Percentiles rank a stretch among this genome's conserved stretches.
phyloP scores from a whole-genome alignment of 1,140 invertebrate genomes.

The Megathymus violae region DNA sequence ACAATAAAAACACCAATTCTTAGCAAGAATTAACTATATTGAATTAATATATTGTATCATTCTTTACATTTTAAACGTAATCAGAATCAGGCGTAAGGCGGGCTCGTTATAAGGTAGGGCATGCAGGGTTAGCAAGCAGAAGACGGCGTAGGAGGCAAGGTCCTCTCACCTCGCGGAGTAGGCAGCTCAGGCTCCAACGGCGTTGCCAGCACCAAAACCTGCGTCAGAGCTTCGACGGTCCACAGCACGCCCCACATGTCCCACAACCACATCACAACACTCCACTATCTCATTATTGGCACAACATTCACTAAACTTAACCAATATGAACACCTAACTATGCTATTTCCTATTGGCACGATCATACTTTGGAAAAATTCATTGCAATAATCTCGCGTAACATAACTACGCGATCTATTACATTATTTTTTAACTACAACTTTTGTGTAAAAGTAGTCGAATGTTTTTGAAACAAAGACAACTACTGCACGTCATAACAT shows the following conservation, averaged over 20 bases:
- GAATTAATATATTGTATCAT: not conserved
- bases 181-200: slow-evolving; percentile 69
- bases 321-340: slow-evolving; percentile 79
- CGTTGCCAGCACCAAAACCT: slow-evolving; percentile 60
- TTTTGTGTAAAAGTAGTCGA: slow-evolving; percentile 57
- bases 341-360: slow-evolving; percentile 78
- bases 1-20: slow-evolving; percentile 16
- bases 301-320: slow-evolving; percentile 81
- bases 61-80: slow-evolving; percentile 9
- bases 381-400: slow-evolving; percentile 59
- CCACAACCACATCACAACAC: slow-evolving; percentile 82
- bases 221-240: slow-evolving; percentile 66
- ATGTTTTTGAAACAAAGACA: slow-evolving; percentile 78
- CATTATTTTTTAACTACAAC: slow-evolving; percentile 65
- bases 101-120: slow-evolving; percentile 39
- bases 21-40: no score
- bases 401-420: slow-evolving; percentile 56
- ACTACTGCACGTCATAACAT: slow-evolving; percentile 82
- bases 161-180: slow-evolving; percentile 71
- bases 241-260: slow-evolving; percentile 80
- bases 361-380: slow-evolving; percentile 79
- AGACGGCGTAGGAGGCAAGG: slow-evolving; percentile 62
- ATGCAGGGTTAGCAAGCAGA: slow-evolving; percentile 55
- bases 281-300: slow-evolving; percentile 83
- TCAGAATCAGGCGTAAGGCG: not conserved